A percentile compares a stretch with the other conserved stretches of the same genome.
These are phyloP conservation scores for Triplophysa dalaica DNA, from an alignment of 2,113 vertebrate species.

Conservation along the genomic window DNA sequence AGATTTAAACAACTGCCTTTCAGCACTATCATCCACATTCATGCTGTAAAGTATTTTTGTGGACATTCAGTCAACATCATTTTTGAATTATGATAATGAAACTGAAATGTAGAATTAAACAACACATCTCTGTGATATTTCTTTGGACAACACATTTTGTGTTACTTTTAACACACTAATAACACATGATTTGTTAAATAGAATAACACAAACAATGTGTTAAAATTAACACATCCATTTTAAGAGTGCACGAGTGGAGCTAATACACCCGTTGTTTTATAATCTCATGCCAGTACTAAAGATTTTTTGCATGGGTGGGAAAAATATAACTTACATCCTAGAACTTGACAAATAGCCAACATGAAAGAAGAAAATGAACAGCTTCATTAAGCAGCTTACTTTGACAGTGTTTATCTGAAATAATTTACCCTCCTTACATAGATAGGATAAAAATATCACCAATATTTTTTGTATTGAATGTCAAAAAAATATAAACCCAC, in stretches of 20 bases:
- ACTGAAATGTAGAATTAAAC: not conserved
- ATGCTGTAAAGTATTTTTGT: not conserved
- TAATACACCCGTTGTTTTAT: not conserved
- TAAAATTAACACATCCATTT: too few relatives aligned
- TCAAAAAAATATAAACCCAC: not conserved
- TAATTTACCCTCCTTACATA: not conserved
- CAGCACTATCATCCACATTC: constrained; percentile 19
- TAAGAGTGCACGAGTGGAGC: too few relatives aligned
- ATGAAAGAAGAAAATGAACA: constrained; percentile 51
- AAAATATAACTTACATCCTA: constrained; percentile 40
- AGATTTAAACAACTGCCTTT: constrained; percentile 25
- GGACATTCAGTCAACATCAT: not conserved
- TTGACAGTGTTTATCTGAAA: constrained; percentile 37
- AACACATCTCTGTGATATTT: not conserved
- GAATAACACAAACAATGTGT: too few relatives aligned
- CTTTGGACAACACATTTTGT: too few relatives aligned
- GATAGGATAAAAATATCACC: not conserved
- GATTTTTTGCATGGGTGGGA: constrained; percentile 56
- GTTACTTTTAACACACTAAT: too few relatives aligned
- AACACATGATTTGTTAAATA: too few relatives aligned
- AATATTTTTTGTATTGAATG: not conserved
- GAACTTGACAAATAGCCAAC: constrained; percentile 58
- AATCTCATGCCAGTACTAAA: constrained; percentile 40
- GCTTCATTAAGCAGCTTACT: constrained; percentile 43
- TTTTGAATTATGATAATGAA: constrained; percentile 11